Evolutionary conservation across 2,797 vertebrate genomes (phyloP).

Genomic region (Macropodus opercularis): DNA sequence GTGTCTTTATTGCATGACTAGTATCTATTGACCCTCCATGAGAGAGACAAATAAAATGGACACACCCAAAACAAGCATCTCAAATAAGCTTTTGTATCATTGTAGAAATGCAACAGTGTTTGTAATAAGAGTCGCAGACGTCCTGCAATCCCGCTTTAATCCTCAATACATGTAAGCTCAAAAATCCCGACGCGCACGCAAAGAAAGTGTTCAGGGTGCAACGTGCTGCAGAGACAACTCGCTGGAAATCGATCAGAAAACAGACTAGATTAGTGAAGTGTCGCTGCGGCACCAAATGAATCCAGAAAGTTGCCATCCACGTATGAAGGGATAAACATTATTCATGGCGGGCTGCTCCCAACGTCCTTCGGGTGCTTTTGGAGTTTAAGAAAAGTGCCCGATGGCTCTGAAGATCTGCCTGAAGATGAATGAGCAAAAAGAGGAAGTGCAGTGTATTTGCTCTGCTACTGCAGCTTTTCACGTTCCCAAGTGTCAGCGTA

Average conservation of each 20-base stretch:
- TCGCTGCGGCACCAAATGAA: slow-evolving; percentile 13
- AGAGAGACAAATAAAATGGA: not conserved
- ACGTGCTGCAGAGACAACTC: slow-evolving; percentile 13
- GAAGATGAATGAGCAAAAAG: slow-evolving; percentile 33
- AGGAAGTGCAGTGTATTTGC: slow-evolving; percentile 27
- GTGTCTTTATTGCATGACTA: not conserved
- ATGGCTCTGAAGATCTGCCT: slow-evolving; percentile 25
- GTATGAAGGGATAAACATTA: slow-evolving; percentile 21
- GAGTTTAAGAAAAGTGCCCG: slow-evolving; percentile 44
- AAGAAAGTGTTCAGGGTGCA: not conserved
- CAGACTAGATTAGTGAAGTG: not conserved
- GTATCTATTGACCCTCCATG: not conserved
- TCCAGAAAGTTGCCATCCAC: slow-evolving; percentile 6
- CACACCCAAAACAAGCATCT: not conserved
- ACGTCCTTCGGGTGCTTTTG: slow-evolving; percentile 27
- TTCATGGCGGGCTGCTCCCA: slow-evolving; percentile 15
- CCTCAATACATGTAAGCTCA: not conserved
- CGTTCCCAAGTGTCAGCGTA: slow-evolving; percentile 59
- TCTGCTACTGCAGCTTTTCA: slow-evolving; percentile 39
- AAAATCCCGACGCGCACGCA: not conserved
- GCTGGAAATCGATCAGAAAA: slow-evolving; percentile 11
- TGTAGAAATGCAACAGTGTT: not conserved
- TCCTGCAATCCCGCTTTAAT: not conserved
- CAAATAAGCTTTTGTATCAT: not conserved
- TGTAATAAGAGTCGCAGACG: not conserved